Evolutionary conservation across 2,888 invertebrate genomes (phyloP).

Genomic region (Melipona bicolor): DNA sequence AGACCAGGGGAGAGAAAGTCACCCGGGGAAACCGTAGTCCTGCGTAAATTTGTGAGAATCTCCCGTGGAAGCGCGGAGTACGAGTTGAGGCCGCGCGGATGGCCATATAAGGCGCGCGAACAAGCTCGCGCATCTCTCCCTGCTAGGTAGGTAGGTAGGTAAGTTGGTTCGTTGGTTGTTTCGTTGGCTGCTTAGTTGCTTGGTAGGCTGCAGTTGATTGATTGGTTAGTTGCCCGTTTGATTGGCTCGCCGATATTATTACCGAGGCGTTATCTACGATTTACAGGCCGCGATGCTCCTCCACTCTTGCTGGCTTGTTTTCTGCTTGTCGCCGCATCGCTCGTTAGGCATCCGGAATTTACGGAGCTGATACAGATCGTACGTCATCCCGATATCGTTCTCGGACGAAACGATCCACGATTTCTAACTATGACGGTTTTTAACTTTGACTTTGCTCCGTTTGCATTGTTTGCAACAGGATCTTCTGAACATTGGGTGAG

Average conservation of each 20-base stretch:
- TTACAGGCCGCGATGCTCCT: constrained; percentile 45
- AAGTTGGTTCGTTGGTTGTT: constrained; percentile 53
- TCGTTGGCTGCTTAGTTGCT: constrained; percentile 57
- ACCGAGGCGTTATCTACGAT: constrained; percentile 56
- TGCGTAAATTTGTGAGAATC: constrained; percentile 78
- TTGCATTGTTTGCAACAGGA: no score
- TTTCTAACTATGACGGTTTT: not conserved
- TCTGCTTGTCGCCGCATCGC: constrained; percentile 29
- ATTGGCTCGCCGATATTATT: constrained; percentile 53
- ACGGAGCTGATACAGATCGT: constrained; percentile 31
- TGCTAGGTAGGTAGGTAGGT: constrained; percentile 72
- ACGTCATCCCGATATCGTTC: constrained; percentile 24
- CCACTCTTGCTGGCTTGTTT: constrained; percentile 32
- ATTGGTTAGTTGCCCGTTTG: constrained; percentile 50
- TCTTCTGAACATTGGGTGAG: not conserved
- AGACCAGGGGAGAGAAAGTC: constrained; percentile 57
- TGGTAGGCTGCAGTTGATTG: constrained; percentile 52
- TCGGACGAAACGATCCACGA: not conserved
- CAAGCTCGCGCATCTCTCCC: constrained; percentile 81
- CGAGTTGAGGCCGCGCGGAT: constrained; percentile 78
- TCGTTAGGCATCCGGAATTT: constrained; percentile 57
- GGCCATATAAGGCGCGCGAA: constrained; percentile 83
- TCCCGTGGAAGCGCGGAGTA: constrained; percentile 72
- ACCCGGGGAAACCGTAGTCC: constrained; percentile 67
- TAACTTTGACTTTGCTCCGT: not conserved